These are phyloP conservation scores for Heliconius ethilla DNA, from an alignment of 2,888 invertebrate species.

Conservation along the genomic window DNA sequence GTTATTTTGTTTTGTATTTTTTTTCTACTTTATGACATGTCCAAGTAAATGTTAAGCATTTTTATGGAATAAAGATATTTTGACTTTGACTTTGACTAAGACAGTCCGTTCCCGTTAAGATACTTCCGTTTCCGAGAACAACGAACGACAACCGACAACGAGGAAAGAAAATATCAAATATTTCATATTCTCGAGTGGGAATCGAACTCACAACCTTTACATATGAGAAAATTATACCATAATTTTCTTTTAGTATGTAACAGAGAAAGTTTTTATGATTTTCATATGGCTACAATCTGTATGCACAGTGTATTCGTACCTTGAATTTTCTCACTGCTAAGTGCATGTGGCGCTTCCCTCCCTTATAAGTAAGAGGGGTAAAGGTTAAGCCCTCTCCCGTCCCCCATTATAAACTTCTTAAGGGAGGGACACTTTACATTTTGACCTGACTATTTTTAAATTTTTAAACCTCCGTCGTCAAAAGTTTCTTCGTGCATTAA, in stretches of 20 bases:
- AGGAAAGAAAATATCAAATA: too few species aligned
- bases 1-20: too few species aligned
- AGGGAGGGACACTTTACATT: constrained; percentile 11
- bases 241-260: not conserved
- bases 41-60: too few species aligned
- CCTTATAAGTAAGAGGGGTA: constrained; percentile 7
- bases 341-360: constrained; percentile 2
- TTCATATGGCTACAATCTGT: not conserved
- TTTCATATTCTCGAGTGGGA: too few species aligned
- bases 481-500: not conserved
- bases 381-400: constrained; percentile 2
- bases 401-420: constrained; percentile 10
- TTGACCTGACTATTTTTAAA: constrained; percentile 1
- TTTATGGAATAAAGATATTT: too few species aligned
- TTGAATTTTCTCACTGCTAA: not conserved
- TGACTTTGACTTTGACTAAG: too few species aligned
- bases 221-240: too few species aligned
- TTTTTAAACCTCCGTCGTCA: not conserved
- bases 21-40: too few species aligned
- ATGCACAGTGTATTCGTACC: not conserved
- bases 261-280: not conserved
- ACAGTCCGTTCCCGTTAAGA: too few species aligned
- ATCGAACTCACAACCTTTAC: too few species aligned
- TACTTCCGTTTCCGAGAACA: too few species aligned
- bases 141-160: too few species aligned